Percentiles rank a stretch among this genome's conserved stretches.
Conservation (phyloP, 2,797 vertebrate species). For the Aeoliscus strigatus region DNA sequence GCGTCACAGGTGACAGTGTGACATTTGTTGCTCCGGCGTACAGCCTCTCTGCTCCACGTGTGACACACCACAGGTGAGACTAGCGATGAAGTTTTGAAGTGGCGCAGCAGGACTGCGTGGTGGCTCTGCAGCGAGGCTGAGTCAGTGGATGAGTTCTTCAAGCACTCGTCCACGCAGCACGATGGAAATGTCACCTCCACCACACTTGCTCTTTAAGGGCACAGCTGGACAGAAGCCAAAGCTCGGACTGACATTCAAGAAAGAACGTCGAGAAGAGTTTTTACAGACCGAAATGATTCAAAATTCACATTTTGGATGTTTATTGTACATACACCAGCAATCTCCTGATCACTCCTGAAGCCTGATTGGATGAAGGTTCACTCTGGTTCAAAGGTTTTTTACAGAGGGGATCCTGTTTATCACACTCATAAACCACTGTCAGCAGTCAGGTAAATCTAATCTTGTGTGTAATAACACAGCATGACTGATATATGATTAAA, state of each 20-base stretch:
- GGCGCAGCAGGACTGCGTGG: constrained; percentile 5
- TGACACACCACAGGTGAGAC: not conserved
- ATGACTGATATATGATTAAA: too few species aligned
- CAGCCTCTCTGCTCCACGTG: not conserved
- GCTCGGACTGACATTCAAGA: constrained; percentile 32
- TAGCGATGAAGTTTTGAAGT: constrained; percentile 26
- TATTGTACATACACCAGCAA: too few species aligned
- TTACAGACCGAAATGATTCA: too few species aligned
- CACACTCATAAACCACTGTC: too few species aligned
- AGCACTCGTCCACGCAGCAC: constrained; percentile 37
- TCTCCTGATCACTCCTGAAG: too few species aligned
- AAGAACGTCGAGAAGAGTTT: not conserved
- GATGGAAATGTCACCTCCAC: constrained; percentile 65
- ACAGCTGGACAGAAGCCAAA: constrained; percentile 34
- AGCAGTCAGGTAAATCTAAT: too few species aligned
- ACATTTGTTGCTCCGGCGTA: not conserved
- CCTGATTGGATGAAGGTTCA: too few species aligned
- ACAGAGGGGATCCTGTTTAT: too few species aligned
- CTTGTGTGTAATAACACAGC: not conserved
- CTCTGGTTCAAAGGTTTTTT: too few species aligned
- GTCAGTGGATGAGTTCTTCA: constrained; percentile 50
- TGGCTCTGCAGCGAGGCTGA: constrained; percentile 16
- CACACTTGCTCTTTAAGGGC: constrained; percentile 47
- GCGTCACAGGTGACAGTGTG: too few species aligned
- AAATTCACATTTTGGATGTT: too few species aligned